These are phyloP conservation scores for Eubasilissa splendida DNA, from an alignment of 2,888 invertebrate genomes.

Conservation along the genomic window DNA sequence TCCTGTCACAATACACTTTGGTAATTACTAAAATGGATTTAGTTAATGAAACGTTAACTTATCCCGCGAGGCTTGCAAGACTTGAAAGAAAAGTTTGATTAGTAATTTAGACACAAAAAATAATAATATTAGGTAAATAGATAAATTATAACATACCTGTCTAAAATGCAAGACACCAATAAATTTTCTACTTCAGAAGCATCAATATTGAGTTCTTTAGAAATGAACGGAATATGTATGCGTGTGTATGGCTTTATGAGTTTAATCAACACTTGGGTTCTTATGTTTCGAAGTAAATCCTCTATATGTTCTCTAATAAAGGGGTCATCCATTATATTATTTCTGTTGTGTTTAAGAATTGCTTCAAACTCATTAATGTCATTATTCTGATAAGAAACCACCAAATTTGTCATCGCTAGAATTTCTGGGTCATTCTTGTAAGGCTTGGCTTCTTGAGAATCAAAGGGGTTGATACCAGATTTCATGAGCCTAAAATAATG, in stretches of 20 bases:
- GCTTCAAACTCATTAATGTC: conserved; percentile 98
- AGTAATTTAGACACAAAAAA: no score
- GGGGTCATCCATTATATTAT: conserved; percentile 99
- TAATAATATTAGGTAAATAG: neutral
- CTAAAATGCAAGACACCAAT: conserved; percentile 97
- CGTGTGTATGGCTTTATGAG: conserved; percentile 98
- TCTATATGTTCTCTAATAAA: conserved; percentile 99
- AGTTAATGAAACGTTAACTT: no score
- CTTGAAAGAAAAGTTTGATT: no score
- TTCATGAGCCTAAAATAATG: conserved; percentile 89
- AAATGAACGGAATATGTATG: conserved; percentile 98
- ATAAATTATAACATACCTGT: conserved; percentile 84
- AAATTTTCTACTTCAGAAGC: conserved; percentile 96
- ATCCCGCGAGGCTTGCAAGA: no score
- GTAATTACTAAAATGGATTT: no score
- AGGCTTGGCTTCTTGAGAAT: conserved; percentile 99
- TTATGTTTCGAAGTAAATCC: conserved; percentile 94
- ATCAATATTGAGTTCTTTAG: conserved; percentile 94
- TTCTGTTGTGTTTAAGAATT: conserved; percentile 92
- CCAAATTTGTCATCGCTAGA: conserved; percentile 98
- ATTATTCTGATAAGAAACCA: conserved; percentile 97
- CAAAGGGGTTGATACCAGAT: conserved; percentile 99
- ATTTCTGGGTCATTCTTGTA: conserved; percentile 99
- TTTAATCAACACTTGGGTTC: conserved; percentile 97
- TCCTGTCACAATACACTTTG: no score